Conservation (phyloP, 2,797 vertebrate species). For the Malacoraja senta region DNA sequence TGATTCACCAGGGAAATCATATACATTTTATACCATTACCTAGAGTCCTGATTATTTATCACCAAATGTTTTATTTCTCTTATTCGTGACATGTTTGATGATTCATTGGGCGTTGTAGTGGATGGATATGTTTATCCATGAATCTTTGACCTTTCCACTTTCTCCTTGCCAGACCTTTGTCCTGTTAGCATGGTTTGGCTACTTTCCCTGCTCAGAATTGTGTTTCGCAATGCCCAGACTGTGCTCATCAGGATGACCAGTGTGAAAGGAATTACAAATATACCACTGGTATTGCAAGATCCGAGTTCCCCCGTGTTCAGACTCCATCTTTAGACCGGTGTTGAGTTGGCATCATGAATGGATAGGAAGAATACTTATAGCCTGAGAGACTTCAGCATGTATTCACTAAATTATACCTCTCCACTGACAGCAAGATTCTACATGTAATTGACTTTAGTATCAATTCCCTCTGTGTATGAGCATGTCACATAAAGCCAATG, state of each 20-base stretch:
- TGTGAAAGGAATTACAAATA: not conserved
- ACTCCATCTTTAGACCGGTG: not conserved
- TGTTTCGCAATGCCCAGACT: not conserved
- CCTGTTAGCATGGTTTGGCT: not conserved
- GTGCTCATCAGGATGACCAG: not conserved
- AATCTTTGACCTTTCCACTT: not conserved
- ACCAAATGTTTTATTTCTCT: not conserved
- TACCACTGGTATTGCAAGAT: not conserved
- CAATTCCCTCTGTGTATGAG: not conserved
- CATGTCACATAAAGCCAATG: not conserved
- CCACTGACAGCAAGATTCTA: not conserved
- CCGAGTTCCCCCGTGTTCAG: not conserved
- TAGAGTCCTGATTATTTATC: not conserved
- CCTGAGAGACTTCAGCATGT: not conserved
- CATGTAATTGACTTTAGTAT: not conserved
- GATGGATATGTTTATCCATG: not conserved
- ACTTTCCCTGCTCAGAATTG: too few relatives aligned
- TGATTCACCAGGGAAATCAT: not conserved
- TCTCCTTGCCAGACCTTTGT: not conserved
- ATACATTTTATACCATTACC: not conserved
- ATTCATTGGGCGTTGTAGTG: not conserved
- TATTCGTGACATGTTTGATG: not conserved
- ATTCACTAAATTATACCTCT: not conserved
- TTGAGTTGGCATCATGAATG: not conserved
- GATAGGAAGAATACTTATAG: not conserved